These are phyloP conservation scores for Anisognathus igniventris DNA, from an alignment of 2,797 vertebrate species.

Conservation along the genomic window DNA sequence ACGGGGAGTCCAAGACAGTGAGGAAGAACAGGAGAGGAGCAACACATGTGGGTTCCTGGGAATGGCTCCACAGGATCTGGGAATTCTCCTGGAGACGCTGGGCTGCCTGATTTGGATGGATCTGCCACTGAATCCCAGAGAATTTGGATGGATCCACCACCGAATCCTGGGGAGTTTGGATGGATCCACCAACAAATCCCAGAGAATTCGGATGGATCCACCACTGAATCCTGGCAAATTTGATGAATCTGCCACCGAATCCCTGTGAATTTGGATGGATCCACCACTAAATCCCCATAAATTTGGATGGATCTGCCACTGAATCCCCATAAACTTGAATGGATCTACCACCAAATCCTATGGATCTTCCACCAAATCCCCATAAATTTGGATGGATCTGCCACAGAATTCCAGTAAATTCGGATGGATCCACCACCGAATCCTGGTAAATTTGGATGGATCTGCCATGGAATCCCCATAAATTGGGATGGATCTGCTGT, in stretches of 20 bases:
- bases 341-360: too few relatives aligned
- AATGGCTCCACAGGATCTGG: neutral
- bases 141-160: neutral
- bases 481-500: too few relatives aligned
- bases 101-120: neutral
- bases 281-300: rapidly evolving
- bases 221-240: rapidly evolving
- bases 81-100: neutral
- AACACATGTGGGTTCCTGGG: rapidly evolving
- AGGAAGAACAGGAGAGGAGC: neutral
- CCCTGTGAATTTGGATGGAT: rapidly evolving
- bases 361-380: too few relatives aligned
- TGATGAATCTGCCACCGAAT: neutral
- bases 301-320: too few relatives aligned
- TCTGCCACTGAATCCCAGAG: too few relatives aligned
- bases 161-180: rapidly evolving
- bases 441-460: neutral
- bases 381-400: rapidly evolving
- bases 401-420: rapidly evolving
- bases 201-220: rapidly evolving
- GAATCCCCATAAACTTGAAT: too few relatives aligned
- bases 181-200: rapidly evolving
- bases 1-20: rapidly evolving
- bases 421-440: rapidly evolving
- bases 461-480: rapidly evolving